These are phyloP conservation scores for Chelonus insularis DNA, from an alignment of 1,140 invertebrate genomes.

Conservation along the genomic window DNA sequence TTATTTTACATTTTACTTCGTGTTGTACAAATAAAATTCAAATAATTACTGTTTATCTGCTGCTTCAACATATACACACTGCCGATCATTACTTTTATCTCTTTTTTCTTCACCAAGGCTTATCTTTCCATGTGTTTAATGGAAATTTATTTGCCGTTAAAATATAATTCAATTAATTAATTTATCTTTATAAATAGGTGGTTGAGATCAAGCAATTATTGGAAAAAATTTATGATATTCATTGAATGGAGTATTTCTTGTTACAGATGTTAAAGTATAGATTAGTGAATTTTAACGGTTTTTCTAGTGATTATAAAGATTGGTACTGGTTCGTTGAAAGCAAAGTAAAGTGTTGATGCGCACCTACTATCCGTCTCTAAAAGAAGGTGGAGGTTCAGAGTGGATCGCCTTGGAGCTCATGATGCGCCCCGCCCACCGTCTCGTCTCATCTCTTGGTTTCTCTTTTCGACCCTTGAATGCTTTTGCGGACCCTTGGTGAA, in stretches of 20 bases:
- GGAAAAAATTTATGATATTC: too few species aligned
- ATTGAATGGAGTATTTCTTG: too few species aligned
- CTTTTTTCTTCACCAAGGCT: too few species aligned
- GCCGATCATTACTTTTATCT: too few species aligned
- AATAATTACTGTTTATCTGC: not conserved
- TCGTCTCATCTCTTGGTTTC: constrained; percentile 42
- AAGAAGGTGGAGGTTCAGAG: constrained; percentile 45
- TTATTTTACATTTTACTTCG: constrained; percentile 22
- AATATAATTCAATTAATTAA: too few species aligned
- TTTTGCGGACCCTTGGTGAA: constrained; percentile 7
- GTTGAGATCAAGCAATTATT: too few species aligned
- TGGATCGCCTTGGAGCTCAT: constrained; percentile 59
- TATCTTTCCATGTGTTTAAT: too few species aligned
- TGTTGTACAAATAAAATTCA: not conserved
- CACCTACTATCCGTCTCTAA: constrained; percentile 49
- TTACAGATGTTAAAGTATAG: not conserved
- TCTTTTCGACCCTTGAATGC: not conserved
- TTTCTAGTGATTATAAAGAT: constrained; percentile 16
- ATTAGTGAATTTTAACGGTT: constrained; percentile 14
- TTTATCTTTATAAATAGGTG: too few species aligned
- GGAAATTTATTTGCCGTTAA: too few species aligned
- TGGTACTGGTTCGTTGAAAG: constrained; percentile 49
- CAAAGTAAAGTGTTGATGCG: constrained; percentile 52
- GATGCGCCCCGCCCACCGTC: constrained; percentile 58
- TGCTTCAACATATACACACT: too few species aligned